Conservation (phyloP, 2,888 invertebrate species). For the Omphaloscelis lunosa region DNA sequence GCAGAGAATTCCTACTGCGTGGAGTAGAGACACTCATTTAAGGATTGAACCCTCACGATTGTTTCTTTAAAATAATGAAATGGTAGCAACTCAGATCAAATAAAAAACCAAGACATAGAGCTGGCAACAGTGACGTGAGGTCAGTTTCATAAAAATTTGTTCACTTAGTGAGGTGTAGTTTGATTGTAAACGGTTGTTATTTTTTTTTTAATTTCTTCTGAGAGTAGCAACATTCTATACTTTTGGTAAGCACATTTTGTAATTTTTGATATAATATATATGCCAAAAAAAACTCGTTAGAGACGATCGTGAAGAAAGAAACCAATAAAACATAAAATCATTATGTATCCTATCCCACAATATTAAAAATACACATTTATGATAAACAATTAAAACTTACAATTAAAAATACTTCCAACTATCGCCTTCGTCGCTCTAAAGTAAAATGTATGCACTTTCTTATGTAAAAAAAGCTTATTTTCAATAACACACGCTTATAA, state of each 20-base stretch:
- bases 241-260: background rate
- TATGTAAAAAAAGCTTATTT: conserved; percentile 12
- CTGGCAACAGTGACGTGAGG: no score
- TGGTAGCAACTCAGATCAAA: background rate
- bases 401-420: conserved; percentile 23
- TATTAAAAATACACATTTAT: conserved; percentile 4
- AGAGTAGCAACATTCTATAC: background rate
- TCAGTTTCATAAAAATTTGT: no score
- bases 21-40: conserved; percentile 44
- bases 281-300: background rate
- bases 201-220: no score
- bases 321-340: background rate
- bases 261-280: no score
- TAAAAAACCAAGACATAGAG: no score
- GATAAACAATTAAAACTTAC: conserved; percentile 8
- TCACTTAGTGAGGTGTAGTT: no score
- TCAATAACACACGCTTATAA: conserved; percentile 2
- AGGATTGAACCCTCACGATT: conserved; percentile 1
- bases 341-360: conserved; percentile 2
- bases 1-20: conserved; percentile 14
- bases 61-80: conserved; percentile 1
- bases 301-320: background rate
- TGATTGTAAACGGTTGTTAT: no score
- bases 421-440: conserved; percentile 13
- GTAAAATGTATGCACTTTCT: conserved; percentile 25